Conservation (phyloP, 2,888 invertebrate genomes). For the Lasioglossum figueresi region DNA sequence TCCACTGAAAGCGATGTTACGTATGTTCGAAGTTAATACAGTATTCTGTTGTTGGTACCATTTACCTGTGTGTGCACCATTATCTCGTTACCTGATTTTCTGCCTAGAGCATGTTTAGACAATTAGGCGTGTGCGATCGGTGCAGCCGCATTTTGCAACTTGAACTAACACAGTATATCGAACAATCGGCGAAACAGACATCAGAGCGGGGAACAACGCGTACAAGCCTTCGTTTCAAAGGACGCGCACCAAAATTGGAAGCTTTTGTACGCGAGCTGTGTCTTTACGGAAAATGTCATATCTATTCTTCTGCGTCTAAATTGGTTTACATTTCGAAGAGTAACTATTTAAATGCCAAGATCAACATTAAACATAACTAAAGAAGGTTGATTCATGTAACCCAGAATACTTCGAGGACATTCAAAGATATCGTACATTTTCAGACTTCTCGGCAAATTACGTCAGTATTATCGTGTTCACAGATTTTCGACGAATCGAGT, state of each 20-base stretch:
- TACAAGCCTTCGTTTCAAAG: constrained; percentile 34
- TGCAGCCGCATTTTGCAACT: constrained; percentile 2
- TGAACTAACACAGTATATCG: not conserved
- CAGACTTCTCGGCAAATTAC: not conserved
- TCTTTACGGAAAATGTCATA: constrained; percentile 1
- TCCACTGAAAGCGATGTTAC: constrained; percentile 45
- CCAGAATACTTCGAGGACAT: not conserved
- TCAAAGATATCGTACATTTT: not conserved
- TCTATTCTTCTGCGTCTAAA: not conserved
- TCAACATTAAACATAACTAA: not conserved
- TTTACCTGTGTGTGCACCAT: constrained; percentile 55
- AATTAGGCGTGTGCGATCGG: constrained; percentile 22
- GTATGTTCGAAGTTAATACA: constrained; percentile 56
- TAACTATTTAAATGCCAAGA: not conserved
- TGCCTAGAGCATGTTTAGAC: constrained; percentile 47
- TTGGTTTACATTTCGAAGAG: not conserved
- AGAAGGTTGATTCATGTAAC: not conserved
- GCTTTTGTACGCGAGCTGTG: not conserved
- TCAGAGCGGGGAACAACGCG: not conserved
- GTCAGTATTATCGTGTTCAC: not conserved
- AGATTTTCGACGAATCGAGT: not conserved
- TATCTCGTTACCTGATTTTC: constrained; percentile 66
- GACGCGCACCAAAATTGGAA: constrained; percentile 9
- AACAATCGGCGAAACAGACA: not conserved
- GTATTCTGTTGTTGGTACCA: constrained; percentile 62